Base-by-base conservation (phyloP, 2,888 invertebrate species). In the Brachyptera putata region DNA sequence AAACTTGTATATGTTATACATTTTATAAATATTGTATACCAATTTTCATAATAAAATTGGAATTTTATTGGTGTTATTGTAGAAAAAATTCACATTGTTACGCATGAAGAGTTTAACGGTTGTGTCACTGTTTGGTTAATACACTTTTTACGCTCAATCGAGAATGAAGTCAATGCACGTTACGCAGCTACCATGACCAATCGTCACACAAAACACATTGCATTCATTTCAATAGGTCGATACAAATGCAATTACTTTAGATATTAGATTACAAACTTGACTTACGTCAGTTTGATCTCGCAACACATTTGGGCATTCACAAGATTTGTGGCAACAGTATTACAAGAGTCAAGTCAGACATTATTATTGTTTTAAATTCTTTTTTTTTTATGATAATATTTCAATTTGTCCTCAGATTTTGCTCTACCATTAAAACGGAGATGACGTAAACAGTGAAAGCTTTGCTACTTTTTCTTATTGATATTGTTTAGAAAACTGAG, bases 381-480 rank as follows among this genome's bases (percentile, higher is more conserved):
- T 39, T 39, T n/a, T 34, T 11, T n/a, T 39, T n/a, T n/a, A n/a
- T n/a, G n/a, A n/a, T n/a, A n/a, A n/a, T n/a, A n/a, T n/a, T 4
- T 39, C 39, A 39, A n/a, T 39, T 39, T n/a, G 39, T 39, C 4
- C n/a, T 9, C 34, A 9, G 16, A 43, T 3, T 43, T 43, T 16
- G 21, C 16, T 43, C 11, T 16, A 18, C 4, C 2, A 21, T 14
- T 53, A 21, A n/a, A 21, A 7, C 30, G 34, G 21, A 18, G 53
- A 34, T 53, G 53, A 53, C 34, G 53, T 21, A 53, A 53, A 36
- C 18, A 53, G 53, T 53, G 53, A 53, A 53, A 53, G 53, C 53
- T 53, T 34, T 34, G 21, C 22, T 46, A 2, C 34, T 50, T 50
- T 53, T 53, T 53, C 34, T 11, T 22, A 24, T 46, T 24, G 46